Conservation (phyloP, 2,888 invertebrate genomes). For the Lysandra coridon region DNA sequence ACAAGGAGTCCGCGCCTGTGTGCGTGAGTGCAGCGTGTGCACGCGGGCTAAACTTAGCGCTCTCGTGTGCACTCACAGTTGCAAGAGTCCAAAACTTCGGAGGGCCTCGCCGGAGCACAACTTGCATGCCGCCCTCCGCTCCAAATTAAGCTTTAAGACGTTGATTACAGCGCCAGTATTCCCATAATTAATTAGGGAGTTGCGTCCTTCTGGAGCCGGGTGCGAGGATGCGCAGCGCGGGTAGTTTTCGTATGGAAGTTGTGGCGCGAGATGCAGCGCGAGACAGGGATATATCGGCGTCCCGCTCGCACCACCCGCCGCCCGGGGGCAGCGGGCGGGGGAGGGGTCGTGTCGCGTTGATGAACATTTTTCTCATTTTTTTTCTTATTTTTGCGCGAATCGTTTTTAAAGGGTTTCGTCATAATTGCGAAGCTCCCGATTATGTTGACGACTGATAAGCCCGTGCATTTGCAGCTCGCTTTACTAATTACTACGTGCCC, state of each 20-base stretch:
- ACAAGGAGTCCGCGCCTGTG: constrained; percentile 62
- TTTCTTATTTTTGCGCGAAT: constrained; percentile 78
- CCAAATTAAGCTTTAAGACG: constrained; percentile 34
- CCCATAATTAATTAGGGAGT: constrained; percentile 32
- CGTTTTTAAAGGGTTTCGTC: constrained; percentile 80
- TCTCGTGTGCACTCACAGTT: constrained; percentile 64
- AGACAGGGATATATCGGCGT: constrained; percentile 51
- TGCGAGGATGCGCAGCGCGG: constrained; percentile 67
- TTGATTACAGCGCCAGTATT: constrained; percentile 40
- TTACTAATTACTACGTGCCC: background rate
- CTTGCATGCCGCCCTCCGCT: constrained; percentile 37
- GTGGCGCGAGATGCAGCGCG: constrained; percentile 73
- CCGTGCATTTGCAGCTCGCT: constrained; percentile 37
- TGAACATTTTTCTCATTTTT: constrained; percentile 80
- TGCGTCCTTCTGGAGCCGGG: constrained; percentile 47
- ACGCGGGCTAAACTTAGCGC: constrained; percentile 74
- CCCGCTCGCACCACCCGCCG: constrained; percentile 68
- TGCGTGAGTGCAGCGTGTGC: constrained; percentile 65
- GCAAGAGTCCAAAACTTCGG: constrained; percentile 72
- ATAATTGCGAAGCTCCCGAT: constrained; percentile 77
- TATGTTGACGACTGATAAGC: constrained; percentile 70
- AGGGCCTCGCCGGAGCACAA: constrained; percentile 45
- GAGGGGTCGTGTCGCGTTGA: constrained; percentile 77
- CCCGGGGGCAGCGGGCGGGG: constrained; percentile 58
- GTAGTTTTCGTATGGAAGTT: constrained; percentile 78